phyloP scores from a whole-genome alignment of 2,888 invertebrate species.

The Athalia rosae region DNA sequence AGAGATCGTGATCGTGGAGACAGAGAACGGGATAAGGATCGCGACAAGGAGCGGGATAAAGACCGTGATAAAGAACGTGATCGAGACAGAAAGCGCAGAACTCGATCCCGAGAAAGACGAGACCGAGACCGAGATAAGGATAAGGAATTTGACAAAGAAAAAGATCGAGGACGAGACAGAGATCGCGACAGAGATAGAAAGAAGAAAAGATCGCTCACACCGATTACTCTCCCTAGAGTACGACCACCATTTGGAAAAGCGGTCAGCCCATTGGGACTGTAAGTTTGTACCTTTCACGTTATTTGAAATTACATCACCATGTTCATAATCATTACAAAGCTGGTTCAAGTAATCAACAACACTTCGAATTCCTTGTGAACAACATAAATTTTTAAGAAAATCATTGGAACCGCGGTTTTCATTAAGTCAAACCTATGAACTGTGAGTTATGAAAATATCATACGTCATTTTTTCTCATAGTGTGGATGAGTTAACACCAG shows the following conservation, averaged over 20 bases:
- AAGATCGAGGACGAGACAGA: conserved; percentile 54
- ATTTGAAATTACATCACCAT: too few relatives aligned
- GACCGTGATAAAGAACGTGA: conserved; percentile 68
- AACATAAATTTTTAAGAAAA: conserved; percentile 4
- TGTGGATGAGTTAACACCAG: conserved; percentile 87
- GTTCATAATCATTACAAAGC: too few relatives aligned
- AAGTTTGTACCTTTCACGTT: conserved; percentile 56
- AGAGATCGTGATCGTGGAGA: conserved; percentile 55
- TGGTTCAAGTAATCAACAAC: neutral
- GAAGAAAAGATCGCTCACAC: conserved; percentile 71
- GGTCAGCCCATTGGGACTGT: conserved; percentile 72
- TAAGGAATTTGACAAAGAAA: conserved; percentile 66
- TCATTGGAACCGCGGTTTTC: neutral
- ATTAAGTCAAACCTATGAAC: neutral
- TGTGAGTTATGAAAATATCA: neutral
- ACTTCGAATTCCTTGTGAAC: neutral
- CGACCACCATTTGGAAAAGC: conserved; percentile 73
- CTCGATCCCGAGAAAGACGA: conserved; percentile 48
- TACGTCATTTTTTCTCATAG: conserved; percentile 52
- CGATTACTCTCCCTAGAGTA: conserved; percentile 71
- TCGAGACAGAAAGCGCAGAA: conserved; percentile 52
- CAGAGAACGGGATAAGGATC: conserved; percentile 54
- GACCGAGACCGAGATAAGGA: conserved; percentile 65
- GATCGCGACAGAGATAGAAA: conserved; percentile 70
- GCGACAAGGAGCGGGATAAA: conserved; percentile 59